These are phyloP conservation scores for Crenuchus spilurus DNA, from an alignment of 2,797 vertebrate genomes.

Conservation along the genomic window DNA sequence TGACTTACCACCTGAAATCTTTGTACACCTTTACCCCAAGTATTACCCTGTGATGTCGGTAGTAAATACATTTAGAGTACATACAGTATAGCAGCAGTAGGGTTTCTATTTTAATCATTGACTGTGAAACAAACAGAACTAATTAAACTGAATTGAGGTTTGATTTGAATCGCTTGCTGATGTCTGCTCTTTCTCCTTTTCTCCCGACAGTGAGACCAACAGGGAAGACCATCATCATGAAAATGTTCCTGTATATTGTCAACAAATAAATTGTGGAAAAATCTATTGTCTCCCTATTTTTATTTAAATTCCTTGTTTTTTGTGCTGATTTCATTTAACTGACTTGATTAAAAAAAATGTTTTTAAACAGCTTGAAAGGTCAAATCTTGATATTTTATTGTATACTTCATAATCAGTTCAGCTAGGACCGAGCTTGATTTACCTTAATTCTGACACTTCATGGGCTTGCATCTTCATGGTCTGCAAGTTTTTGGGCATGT, in stretches of 20 bases:
- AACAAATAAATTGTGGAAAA: conserved; percentile 76
- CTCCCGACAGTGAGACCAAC: conserved; percentile 75
- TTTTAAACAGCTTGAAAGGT: too few species aligned
- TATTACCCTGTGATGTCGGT: background rate
- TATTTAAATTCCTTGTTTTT: background rate
- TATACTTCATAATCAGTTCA: too few species aligned
- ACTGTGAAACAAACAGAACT: background rate
- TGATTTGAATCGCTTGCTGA: background rate
- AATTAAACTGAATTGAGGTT: too few species aligned
- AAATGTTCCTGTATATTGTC: conserved; percentile 83
- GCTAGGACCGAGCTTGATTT: too few species aligned
- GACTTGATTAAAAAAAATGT: too few species aligned
- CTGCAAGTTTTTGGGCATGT: too few species aligned
- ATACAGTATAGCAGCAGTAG: background rate
- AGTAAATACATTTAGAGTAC: conserved; percentile 3
- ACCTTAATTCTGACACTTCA: too few species aligned
- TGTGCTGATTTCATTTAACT: too few species aligned
- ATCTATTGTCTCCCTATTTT: conserved; percentile 6
- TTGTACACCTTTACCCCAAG: background rate
- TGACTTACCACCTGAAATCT: conserved; percentile 43
- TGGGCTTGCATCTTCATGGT: too few species aligned
- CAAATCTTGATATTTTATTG: too few species aligned
- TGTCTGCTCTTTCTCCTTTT: conserved; percentile 13
- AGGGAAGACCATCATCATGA: conserved; percentile 69
- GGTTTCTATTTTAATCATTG: background rate